These are phyloP conservation scores for Macroglossus sobrinus DNA, from an alignment of 2,113 vertebrate genomes.

Conservation along the genomic window DNA sequence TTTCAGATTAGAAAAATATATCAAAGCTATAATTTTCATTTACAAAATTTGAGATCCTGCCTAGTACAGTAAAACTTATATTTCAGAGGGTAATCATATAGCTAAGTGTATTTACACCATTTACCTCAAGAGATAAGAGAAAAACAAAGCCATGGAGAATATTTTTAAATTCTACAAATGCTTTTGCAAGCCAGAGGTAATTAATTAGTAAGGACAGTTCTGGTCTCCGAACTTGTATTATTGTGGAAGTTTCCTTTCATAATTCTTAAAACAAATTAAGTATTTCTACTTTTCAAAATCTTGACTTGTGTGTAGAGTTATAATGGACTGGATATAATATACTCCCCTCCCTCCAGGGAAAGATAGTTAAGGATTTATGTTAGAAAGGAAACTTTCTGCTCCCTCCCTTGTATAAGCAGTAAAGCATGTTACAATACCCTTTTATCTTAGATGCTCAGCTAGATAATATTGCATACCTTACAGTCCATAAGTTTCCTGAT, in stretches of 20 bases:
- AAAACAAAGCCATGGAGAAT: not conserved
- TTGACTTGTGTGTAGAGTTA: conserved; percentile 22
- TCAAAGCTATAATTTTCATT: conserved; percentile 17
- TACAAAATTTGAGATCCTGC: not conserved
- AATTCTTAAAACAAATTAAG: conserved; percentile 53
- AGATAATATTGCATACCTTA: conserved; percentile 22
- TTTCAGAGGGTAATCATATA: not conserved
- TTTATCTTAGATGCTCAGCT: not conserved
- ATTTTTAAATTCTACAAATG: conserved; percentile 13
- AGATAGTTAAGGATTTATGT: conserved; percentile 15
- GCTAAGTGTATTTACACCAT: not conserved
- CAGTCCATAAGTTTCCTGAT: not conserved
- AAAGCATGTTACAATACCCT: not conserved
- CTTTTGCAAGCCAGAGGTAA: not conserved
- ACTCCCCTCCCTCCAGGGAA: not conserved
- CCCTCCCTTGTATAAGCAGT: not conserved
- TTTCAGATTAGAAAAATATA: not conserved
- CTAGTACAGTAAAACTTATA: not conserved
- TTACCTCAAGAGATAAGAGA: not conserved
- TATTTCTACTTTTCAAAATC: conserved; percentile 28
- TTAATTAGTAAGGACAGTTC: not conserved
- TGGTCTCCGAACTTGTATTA: not conserved
- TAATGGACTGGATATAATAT: not conserved
- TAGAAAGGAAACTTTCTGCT: not conserved
- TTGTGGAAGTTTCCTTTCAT: conserved; percentile 22